Evolutionary conservation across 2,888 invertebrate genomes (phyloP).

Genomic region (Megaustenia siamemsis): DNA sequence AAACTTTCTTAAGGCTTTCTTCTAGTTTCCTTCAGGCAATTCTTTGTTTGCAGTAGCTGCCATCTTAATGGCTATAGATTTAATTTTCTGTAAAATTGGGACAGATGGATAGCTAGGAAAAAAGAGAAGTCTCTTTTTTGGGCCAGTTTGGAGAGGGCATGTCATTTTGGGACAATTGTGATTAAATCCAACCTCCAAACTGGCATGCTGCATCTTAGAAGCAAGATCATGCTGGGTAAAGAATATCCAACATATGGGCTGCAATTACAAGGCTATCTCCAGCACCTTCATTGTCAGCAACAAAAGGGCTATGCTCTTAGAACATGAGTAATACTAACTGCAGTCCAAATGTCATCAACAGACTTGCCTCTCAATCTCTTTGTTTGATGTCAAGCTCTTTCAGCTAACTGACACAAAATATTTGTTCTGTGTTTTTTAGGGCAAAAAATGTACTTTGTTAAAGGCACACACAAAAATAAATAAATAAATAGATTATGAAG

Average conservation of each 20-base stretch:
- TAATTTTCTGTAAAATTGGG: constrained; percentile 36
- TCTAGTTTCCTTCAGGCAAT: constrained; percentile 45
- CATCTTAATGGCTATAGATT: constrained; percentile 44
- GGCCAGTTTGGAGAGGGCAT: constrained; percentile 39
- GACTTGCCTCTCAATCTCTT: constrained; percentile 15
- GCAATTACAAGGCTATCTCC: constrained; percentile 43
- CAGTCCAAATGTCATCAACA: constrained; percentile 7
- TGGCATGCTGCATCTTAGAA: constrained; percentile 44
- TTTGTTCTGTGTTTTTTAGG: background rate
- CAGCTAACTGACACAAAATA: background rate
- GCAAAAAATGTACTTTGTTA: background rate
- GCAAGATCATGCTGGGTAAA: constrained; percentile 16
- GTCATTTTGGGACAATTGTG: constrained; percentile 42
- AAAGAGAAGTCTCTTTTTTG: constrained; percentile 1
- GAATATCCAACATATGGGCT: constrained; percentile 47
- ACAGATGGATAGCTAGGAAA: constrained; percentile 47
- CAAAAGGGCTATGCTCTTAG: background rate
- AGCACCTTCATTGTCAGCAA: background rate
- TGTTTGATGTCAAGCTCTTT: background rate
- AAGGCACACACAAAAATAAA: background rate
- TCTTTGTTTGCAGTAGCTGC: constrained; percentile 61
- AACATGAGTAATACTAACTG: constrained; percentile 15
- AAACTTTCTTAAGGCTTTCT: constrained; percentile 50
- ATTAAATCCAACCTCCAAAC: constrained; percentile 31
- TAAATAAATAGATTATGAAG: background rate